phyloP scores from a whole-genome alignment of 2,113 vertebrate species.

The Apteryx owenii region DNA sequence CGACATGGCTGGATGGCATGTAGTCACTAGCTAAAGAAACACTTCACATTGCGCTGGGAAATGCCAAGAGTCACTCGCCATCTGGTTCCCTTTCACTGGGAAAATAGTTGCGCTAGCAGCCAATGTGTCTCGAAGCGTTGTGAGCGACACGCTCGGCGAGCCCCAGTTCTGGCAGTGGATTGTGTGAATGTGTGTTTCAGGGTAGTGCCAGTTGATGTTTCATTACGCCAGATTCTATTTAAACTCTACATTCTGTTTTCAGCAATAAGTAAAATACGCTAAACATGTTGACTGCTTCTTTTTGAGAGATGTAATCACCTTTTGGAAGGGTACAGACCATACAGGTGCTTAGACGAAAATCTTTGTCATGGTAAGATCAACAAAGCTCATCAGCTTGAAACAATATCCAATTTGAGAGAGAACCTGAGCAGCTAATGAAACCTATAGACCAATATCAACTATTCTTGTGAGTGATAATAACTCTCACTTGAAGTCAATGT shows the following conservation, averaged over 20 bases:
- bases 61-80: slow-evolving; percentile 47
- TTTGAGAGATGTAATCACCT: not conserved
- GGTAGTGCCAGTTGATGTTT: slow-evolving; percentile 52
- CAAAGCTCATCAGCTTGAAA: not conserved
- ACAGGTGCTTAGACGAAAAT: not conserved
- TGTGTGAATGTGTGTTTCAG: slow-evolving; percentile 48
- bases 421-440: not conserved
- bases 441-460: not conserved
- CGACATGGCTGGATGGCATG: not conserved
- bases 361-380: not conserved
- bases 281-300: not conserved
- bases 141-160: slow-evolving; percentile 47
- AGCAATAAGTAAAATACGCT: not conserved
- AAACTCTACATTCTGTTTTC: slow-evolving; percentile 12
- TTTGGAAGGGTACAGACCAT: not conserved
- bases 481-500: not conserved
- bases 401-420: not conserved
- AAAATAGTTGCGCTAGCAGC: not conserved
- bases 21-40: slow-evolving; percentile 46
- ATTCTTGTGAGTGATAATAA: not conserved
- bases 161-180: slow-evolving; percentile 17
- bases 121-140: slow-evolving; percentile 28
- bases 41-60: slow-evolving; percentile 26
- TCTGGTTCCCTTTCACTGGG: slow-evolving; percentile 50
- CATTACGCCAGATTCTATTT: slow-evolving; percentile 3